Base-by-base conservation (phyloP, 2,113 vertebrate genomes). In the Sylvicapra grimmia region DNA sequence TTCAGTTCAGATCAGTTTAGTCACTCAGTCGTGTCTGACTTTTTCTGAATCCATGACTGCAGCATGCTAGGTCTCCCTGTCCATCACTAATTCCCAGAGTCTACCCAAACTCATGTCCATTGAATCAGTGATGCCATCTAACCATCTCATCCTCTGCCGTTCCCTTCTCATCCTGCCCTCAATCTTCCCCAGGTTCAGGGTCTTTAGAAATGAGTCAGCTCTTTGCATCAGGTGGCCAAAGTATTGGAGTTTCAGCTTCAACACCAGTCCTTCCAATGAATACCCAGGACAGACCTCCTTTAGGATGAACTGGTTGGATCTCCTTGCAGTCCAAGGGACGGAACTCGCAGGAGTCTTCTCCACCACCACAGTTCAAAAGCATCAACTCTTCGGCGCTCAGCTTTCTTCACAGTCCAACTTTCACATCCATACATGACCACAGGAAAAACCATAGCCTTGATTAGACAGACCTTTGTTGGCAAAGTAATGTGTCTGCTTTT, bases 1-100 rank as follows among this genome's bases (percentile, higher is more conserved):
- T 72, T 72, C 65, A 68, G 18, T 36, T 68, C 65, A 72, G 18
- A 72, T 36, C 18, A 72, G 18, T 36, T 72, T 19, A 36, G 4
- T 72, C 18, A 0, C 65, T 72, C n/a, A 72, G 18, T 36, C 8
- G 0, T 72, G 18, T 72, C n/a, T 0, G 0, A 21, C 8, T 36
- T 19, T n/a, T 68, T 36, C 4, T 5, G 18, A 72, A 21, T n/a
- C 18, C 65, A 68, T 68, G 65, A 68, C 65, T 68, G 16, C 18
- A 36, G 65, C 65, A 36, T 4, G 8, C 33, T 18, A 36, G 65
- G 65, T 18, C 18, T 68, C 18, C n/a, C n/a, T 72, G n/a, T 72
- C 65, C 65, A 21, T 68, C 18, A 68, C 2, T 33, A 36, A 6
- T 2, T 72, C 65, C n/a, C 8, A 1, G n/a, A 72, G 4, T 36